Percentiles rank a stretch among this genome's conserved stretches.
Conservation (phyloP, 2,113 vertebrate species). For the Otolemur garnettii region DNA sequence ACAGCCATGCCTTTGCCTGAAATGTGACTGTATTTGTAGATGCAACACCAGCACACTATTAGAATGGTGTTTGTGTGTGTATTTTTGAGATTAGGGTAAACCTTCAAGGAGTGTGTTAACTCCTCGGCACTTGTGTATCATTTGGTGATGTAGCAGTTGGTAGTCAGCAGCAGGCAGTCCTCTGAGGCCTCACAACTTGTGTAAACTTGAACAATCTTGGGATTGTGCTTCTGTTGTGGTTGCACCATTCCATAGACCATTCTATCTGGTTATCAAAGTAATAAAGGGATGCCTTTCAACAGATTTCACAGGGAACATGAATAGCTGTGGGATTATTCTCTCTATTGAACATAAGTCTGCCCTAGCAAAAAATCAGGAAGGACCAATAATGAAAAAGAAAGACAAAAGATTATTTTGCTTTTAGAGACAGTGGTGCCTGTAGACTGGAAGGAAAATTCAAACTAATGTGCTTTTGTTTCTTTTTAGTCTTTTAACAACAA, state of each 20-base stretch:
- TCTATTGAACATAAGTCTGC: neutral
- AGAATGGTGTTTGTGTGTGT: neutral
- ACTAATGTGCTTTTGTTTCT: neutral
- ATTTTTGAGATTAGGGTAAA: neutral
- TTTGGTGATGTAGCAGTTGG: neutral
- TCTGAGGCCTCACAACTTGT: neutral
- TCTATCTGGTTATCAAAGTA: neutral
- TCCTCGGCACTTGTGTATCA: neutral
- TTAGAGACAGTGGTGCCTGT: neutral
- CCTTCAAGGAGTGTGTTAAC: neutral
- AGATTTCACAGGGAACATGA: neutral
- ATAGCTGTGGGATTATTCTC: neutral
- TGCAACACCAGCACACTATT: neutral
- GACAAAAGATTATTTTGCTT: neutral
- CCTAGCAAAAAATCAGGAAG: neutral
- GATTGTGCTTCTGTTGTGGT: neutral
- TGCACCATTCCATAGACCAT: neutral
- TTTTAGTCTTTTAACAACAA: neutral
- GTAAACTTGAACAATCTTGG: neutral
- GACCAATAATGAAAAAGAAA: neutral
- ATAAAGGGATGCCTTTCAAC: neutral
- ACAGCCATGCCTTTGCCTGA: neutral
- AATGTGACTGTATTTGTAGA: neutral
- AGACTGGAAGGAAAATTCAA: slow-evolving; percentile 1
- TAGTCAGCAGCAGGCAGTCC: neutral